Evolutionary conservation across 2,888 invertebrate genomes (phyloP), one percentile per base, ranked within the genome.

Genomic region (Hypomecis atomaria): DNA sequence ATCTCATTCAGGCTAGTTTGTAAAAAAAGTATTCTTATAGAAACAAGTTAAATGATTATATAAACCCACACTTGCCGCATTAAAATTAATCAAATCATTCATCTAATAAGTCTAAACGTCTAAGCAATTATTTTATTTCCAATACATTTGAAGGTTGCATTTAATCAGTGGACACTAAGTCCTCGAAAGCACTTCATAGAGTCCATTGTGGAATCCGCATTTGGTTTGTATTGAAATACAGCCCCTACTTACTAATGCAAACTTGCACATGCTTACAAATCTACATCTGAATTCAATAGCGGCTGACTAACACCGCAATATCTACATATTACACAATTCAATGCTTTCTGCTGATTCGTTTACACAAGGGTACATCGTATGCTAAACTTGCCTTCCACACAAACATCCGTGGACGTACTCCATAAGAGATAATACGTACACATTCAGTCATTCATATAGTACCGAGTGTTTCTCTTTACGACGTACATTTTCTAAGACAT

Each of bases 301-400:
- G 61, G 45, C 53, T 55, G 61, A 60, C 64, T 67, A 65, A 64
- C 52, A 56, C 62, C 40, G 48, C 59, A 48, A 65, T 68, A 69
- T 65, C 67, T 71, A 72, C 69, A 72, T 70, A 74, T 77, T 74
- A 73, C 72, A 62, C 63, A 71, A 72, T 76, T 75, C 73, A 76
- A 76, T 77, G 74, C 74, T 76, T 79, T 77, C 67, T 71, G 69
- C 71, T 67, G 72, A 78, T 73, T 78, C 72, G 76, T 78, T 81
- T 78, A 74, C 78, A 74, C 72, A 81, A 73, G 43, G 52, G 67
- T 73, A 77, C 77, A 73, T 74, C 69, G 57, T 77, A 78, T 77
- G 77, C 72, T 77, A 75, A 77, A 71, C 76, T 73, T 67, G 54
- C 73, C 71, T 74, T 71, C 67, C 66, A 61, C 56, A 59, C 70